A percentile compares a stretch with the other conserved stretches of the same genome.
phyloP scores from a whole-genome alignment of 2,797 vertebrate species.

The Pseudotriccus pelzelni region DNA sequence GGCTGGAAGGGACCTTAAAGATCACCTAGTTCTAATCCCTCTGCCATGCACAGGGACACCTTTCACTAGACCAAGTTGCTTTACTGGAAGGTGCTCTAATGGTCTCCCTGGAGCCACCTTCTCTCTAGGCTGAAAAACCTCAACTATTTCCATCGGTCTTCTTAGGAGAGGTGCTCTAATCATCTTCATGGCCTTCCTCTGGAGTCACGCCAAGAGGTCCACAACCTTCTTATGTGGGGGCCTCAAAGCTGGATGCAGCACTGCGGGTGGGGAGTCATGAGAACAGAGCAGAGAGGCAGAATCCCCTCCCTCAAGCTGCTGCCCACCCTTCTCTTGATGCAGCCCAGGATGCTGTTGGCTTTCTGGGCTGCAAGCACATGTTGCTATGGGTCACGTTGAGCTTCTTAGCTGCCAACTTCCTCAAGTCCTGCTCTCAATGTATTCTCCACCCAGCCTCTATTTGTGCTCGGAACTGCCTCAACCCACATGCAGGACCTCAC shows the following conservation, averaged over 20 bases:
- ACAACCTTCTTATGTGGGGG: not conserved
- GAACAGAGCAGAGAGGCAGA: not conserved
- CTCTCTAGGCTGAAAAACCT: not conserved
- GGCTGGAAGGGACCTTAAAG: not conserved
- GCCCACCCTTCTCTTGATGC: not conserved
- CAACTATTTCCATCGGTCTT: not conserved
- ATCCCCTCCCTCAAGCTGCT: not conserved
- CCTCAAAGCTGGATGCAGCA: not conserved
- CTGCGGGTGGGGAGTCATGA: not conserved
- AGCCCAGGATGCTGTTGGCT: not conserved
- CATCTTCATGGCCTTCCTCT: not conserved
- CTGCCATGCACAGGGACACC: not conserved
- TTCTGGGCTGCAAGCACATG: not conserved
- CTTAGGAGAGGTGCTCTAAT: not conserved
- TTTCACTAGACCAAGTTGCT: not conserved
- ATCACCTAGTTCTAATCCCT: not conserved
- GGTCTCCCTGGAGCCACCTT: not conserved
- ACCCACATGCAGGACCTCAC: not conserved
- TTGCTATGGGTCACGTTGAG: not conserved
- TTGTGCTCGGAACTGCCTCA: not conserved
- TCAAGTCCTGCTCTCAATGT: not conserved
- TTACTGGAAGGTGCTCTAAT: not conserved
- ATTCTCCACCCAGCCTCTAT: not conserved
- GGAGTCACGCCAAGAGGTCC: not conserved
- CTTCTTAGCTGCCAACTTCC: not conserved